Evolutionary conservation across 2,113 vertebrate species (phyloP), one percentile per base, ranked within the genome.

Genomic region (Oreochromis aureus): DNA sequence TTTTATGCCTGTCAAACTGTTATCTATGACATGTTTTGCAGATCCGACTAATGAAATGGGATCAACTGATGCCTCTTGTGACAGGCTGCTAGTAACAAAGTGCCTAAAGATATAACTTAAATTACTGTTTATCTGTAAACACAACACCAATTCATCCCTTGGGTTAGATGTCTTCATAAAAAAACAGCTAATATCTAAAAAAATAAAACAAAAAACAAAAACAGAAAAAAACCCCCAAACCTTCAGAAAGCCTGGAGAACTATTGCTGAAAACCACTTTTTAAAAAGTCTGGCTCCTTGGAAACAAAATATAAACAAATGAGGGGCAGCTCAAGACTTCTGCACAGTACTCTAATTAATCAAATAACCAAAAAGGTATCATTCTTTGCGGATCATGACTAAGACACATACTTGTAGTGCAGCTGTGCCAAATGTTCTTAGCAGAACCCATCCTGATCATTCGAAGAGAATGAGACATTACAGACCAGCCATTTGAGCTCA

Each of bases 401-500:
- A 3, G 46, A 78, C 10, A 19, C 44, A 78, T 51, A 78, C 27
- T 19, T 30, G 44, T 76, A 16, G 15, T 46, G 22, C 41, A 18
- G 24, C 22, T 46, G 15, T 46, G 22, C n/a, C 7, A 0, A 73
- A 32, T 51, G 71, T 78, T 53, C 46, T 78, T n/a, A 51, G 18
- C 27, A 51, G 73, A 78, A n/a, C 16, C 3, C 46, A 53, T 78
- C 44, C 44, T 32, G 44, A 48, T 76, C 27, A 51, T 78, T 27
- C 56, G 63, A 36, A 59, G 24, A 22, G 10, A 54, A 48, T 10
- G 10, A 30, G n/a, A 22, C 18, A 46, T 34, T 66, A 4, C 18
- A 63, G 34, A 18, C 1, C 2, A 61, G 9, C 46, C 18, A 32
- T 86, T 30, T 82, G 34, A 10, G 4, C 94, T 81, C 91, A 98